Evolutionary conservation across 2,113 vertebrate genomes (phyloP), one percentile per base, ranked within the genome.

Genomic region (Larimichthys polyactis): DNA sequence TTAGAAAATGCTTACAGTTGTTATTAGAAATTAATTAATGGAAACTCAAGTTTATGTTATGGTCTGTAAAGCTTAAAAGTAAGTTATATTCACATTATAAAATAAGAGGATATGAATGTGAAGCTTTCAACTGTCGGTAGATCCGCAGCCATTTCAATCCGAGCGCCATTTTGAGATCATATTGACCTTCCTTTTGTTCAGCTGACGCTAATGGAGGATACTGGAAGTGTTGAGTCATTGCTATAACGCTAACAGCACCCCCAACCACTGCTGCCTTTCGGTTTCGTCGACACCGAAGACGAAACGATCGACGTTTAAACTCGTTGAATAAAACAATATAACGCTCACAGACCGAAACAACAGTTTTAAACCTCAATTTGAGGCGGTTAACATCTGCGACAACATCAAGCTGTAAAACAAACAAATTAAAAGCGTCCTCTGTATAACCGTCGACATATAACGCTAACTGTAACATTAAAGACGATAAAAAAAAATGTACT

Each of bases 141-240:
- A 5, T 40, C 16, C n/a, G 59, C 46, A 43, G 78, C 79, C 70
- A 83, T 84, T 79, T 7, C 15, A 51, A 70, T 0, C 11, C 17
- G 14, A 71, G 85, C 92, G 92, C 92, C 93, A 94, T 94, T 94
- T 94, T 94, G 91, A 90, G 77, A 63, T 79, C 64, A 46, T 49
- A 24, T 20, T 68, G 83, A 73, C 85, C 67, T 90, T 78, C 76
- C 79, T 82, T 90, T 93, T 91, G 92, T 93, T 92, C 68, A 32
- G 27, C 71, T 6, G n/a, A 70, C 72, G 74, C n/a, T 89, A 91
- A 91, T 91, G 90, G 90, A 82, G 62, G 89, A 82, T 52, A 69
- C 71, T 73, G 43, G 57, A 92, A 85, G 36, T 75, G 88, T 59
- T 27, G 84, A 89, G 89, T 93, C 90, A 92, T 19, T 52, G 66